A percentile compares a stretch with the other conserved stretches of the same genome.
Evolutionary conservation across 1,140 invertebrate genomes (phyloP).

Genomic region (Drosophila littoralis): DNA sequence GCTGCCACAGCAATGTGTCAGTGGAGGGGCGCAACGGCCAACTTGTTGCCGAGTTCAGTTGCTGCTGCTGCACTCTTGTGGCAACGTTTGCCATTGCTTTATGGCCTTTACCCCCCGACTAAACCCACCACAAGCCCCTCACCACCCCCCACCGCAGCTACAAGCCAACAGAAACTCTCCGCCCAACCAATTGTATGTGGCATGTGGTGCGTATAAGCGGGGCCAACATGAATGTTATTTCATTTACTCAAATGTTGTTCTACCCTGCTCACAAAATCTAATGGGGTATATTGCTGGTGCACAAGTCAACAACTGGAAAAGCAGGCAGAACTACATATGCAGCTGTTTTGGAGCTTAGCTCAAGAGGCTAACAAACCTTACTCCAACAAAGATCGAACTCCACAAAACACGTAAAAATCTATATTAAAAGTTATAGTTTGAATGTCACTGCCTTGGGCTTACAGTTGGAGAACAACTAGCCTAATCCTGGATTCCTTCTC

Average conservation of each 20-base stretch:
- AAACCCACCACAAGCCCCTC: background rate
- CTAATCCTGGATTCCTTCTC: too few relatives aligned
- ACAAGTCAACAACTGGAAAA: background rate
- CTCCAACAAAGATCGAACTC: too few relatives aligned
- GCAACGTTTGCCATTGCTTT: slow-evolving; percentile 21
- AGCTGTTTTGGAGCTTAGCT: too few relatives aligned
- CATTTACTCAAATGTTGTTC: slow-evolving; percentile 49
- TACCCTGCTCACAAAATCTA: background rate
- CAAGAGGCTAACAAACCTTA: too few relatives aligned
- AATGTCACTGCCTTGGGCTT: too few relatives aligned
- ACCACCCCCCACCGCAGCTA: background rate
- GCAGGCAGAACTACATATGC: too few relatives aligned
- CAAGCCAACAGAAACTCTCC: slow-evolving; percentile 2
- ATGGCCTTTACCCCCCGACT: slow-evolving; percentile 10
- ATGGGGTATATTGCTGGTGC: background rate
- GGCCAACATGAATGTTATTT: slow-evolving; percentile 45
- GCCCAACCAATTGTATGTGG: slow-evolving; percentile 20
- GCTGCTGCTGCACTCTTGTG: slow-evolving; percentile 21
- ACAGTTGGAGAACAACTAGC: too few relatives aligned
- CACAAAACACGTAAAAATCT: too few relatives aligned
- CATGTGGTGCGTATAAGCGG: background rate
- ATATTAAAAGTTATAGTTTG: too few relatives aligned
- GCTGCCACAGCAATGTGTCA: slow-evolving; percentile 43
- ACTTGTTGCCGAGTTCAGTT: slow-evolving; percentile 42
- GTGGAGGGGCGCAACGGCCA: slow-evolving; percentile 8